phyloP scores from a whole-genome alignment of 2,797 vertebrate genomes.

The Pristis pectinata region DNA sequence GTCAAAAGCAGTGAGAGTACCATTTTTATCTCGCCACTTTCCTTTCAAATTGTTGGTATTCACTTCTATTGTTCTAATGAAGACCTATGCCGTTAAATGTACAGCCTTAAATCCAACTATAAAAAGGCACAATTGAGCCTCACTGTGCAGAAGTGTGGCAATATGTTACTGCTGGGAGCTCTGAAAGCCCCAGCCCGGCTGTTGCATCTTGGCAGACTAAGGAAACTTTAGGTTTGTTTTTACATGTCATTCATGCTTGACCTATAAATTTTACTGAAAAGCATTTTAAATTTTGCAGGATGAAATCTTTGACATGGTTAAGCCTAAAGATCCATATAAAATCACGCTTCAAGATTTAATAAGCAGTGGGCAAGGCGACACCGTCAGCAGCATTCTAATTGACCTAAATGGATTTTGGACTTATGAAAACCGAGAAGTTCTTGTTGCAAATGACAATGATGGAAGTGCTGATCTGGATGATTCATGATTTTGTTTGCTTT shows the following conservation, averaged over 20 bases:
- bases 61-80: background rate
- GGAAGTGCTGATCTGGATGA: conserved; percentile 71
- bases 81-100: background rate
- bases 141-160: background rate
- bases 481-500: conserved; percentile 55
- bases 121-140: background rate
- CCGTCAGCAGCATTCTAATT: conserved; percentile 91
- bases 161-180: background rate
- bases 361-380: conserved; percentile 93
- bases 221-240: background rate
- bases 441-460: conserved; percentile 83
- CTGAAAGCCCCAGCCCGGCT: background rate
- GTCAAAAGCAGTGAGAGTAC: background rate
- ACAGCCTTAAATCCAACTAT: background rate
- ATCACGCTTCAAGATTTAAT: conserved; percentile 96
- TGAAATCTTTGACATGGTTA: conserved; percentile 99
- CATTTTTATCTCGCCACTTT: background rate
- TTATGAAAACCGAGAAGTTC: conserved; percentile 93
- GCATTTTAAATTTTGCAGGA: conserved; percentile 62
- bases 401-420: conserved; percentile 98
- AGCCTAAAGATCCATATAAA: conserved; percentile 87
- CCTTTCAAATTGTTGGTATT: background rate
- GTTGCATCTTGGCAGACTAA: background rate
- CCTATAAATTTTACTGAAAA: background rate
- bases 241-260: background rate